Evolutionary conservation across 2,797 vertebrate genomes (phyloP), one percentile per base, ranked within the genome.

Genomic region (Schizopygopsis pylzovi): DNA sequence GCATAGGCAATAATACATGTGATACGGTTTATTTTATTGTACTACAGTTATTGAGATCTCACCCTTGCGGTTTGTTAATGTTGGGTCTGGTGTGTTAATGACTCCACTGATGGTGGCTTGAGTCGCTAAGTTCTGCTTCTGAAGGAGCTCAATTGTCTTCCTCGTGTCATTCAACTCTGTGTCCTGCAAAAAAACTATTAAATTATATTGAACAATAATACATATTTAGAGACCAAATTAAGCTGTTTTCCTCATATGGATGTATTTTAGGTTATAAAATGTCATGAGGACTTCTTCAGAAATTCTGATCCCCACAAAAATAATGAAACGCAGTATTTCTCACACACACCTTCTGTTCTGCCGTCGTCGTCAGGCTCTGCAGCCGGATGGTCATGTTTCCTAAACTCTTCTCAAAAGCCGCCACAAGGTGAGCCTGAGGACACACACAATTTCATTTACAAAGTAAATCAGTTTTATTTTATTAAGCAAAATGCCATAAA

Each of bases 361-460:
- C 96, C 5, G 96, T 96, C 91, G 95, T 96, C 3, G 96, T 97
- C 86, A 97, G 90, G 85, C 96, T 96, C 92, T 97, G 97, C 83
- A 97, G 93, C 56, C 97, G 92, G 92, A 96, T 95, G 0, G 96
- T 97, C 97, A 97, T 97, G 90, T 97, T 97, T 61, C 96, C 95
- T 84, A 97, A 93, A 83, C 97, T 97, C 92, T 97, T 96, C 87
- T 97, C 97, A 87, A 97, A 97, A 0, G 97, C 97, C 20, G 97
- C 97, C 85, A 97, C 97, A 1, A 97, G 95, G 87, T 97, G 97
- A 92, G 97, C 96, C 97, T 97, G 91, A 25, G 92, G 87, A 73
- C 52, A 85, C 71, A 85, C 54, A 87, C 77, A 72, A 73, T 54
- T 78, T 73, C 33, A 80, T 75, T 73, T 75, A 82, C 45, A 79